phyloP scores from a whole-genome alignment of 35 echinoderm and acorn worm genomes.

The Patiria miniata region DNA sequence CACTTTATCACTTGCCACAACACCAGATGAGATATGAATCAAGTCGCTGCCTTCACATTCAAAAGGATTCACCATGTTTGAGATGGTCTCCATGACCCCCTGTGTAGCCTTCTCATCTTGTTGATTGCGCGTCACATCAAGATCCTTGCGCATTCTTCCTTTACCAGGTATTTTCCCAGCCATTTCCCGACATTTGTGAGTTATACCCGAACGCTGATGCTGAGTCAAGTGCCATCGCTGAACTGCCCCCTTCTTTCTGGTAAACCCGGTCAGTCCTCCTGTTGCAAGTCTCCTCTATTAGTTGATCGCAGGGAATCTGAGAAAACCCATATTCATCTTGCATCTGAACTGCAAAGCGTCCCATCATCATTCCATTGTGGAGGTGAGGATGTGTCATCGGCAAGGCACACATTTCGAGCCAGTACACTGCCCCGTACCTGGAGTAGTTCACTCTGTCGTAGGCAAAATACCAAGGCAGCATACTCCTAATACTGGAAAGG shows the following conservation, averaged over 20 bases:
- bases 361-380: constrained; percentile 32
- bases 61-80: no score
- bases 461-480: constrained; percentile 60
- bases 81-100: no score
- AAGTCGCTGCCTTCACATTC: no score
- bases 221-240: constrained; percentile 54
- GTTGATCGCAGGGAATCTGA: constrained; percentile 51
- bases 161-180: constrained; percentile 16
- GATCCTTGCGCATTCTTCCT: constrained; percentile 6
- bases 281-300: constrained; percentile 74
- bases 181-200: no score
- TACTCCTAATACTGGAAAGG: constrained; percentile 35
- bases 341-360: constrained; percentile 74
- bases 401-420: constrained; percentile 71
- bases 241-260: constrained; percentile 43
- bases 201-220: constrained; percentile 53
- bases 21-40: no score
- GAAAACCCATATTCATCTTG: constrained; percentile 51
- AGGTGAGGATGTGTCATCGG: constrained; percentile 48
- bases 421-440: constrained; percentile 68
- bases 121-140: no score
- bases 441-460: constrained; percentile 64
- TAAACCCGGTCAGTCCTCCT: constrained; percentile 69
- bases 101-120: no score
- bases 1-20: no score